Conservation (phyloP, 2,113 vertebrate species). For the Panthera tigris region DNA sequence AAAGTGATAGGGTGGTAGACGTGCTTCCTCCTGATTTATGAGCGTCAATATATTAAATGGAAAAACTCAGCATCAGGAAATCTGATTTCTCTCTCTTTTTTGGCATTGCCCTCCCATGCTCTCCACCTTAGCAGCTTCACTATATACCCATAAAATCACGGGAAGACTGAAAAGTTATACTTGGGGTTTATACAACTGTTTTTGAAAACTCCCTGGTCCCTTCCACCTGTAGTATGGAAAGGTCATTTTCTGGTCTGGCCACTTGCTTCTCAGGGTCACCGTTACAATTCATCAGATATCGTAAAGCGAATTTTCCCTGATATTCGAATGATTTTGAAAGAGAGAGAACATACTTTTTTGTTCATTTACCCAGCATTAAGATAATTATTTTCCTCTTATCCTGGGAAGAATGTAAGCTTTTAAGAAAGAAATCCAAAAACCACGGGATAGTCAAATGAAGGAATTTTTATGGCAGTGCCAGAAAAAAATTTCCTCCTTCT, state of each 20-base stretch:
- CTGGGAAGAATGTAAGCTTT: conserved; percentile 64
- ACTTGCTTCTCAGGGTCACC: neutral
- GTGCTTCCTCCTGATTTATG: neutral
- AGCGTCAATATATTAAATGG: neutral
- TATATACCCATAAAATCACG: neutral
- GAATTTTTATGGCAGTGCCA: conserved; percentile 56
- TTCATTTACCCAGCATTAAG: conserved; percentile 47
- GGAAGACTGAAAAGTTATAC: neutral
- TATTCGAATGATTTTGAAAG: conserved; percentile 27
- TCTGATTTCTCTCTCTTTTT: neutral
- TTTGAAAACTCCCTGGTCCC: neutral
- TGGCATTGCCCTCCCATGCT: neutral
- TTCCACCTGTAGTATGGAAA: neutral
- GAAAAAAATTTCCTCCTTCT: conserved; percentile 72
- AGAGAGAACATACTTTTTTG: conserved; percentile 15
- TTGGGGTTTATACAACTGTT: neutral
- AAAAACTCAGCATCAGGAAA: neutral
- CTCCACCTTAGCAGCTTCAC: neutral
- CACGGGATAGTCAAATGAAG: conserved; percentile 71
- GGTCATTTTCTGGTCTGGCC: conserved; percentile 7
- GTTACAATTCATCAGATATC: neutral
- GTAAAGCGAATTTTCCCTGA: neutral
- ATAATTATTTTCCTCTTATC: conserved; percentile 62
- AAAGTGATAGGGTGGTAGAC: neutral
- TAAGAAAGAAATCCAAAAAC: conserved; percentile 74